Conservation (phyloP, 2,888 invertebrate genomes). For the Pammene fasciana region DNA sequence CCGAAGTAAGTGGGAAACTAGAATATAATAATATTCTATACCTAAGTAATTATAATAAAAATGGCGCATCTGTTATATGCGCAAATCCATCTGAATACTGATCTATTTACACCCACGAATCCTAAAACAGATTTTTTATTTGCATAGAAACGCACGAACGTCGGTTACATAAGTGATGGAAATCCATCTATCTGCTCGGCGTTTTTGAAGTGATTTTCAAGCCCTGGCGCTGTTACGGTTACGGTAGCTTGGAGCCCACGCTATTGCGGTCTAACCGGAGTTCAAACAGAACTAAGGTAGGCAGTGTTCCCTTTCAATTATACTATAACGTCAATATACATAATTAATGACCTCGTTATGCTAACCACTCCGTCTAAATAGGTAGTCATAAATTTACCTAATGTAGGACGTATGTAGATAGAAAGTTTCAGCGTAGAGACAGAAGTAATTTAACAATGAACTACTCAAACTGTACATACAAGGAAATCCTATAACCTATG, state of each 20-base stretch:
- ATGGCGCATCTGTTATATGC: too few relatives aligned
- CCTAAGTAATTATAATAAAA: too few relatives aligned
- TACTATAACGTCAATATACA: constrained; percentile 36
- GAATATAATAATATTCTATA: too few relatives aligned
- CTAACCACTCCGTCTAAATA: constrained; percentile 24
- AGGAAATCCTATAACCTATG: too few relatives aligned
- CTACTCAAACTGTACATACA: too few relatives aligned
- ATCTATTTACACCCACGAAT: constrained; percentile 13
- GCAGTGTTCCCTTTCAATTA: constrained; percentile 38
- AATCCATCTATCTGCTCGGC: constrained; percentile 24
- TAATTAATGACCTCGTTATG: constrained; percentile 37
- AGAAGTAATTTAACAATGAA: not conserved
- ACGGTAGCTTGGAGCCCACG: constrained; percentile 17
- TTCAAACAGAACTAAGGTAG: constrained; percentile 35
- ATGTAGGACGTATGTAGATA: not conserved
- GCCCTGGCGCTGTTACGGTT: constrained; percentile 30
- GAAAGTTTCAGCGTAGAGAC: not conserved
- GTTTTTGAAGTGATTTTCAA: constrained; percentile 35
- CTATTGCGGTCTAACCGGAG: constrained; percentile 33
- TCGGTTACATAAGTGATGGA: constrained; percentile 6
- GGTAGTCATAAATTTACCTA: constrained; percentile 16
- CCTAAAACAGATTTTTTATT: constrained; percentile 12
- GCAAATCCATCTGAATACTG: constrained; percentile 8
- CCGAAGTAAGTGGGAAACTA: not conserved
- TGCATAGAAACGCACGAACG: too few relatives aligned